phyloP scores from a whole-genome alignment of 2,888 invertebrate species.

The Incurvaria masculella region DNA sequence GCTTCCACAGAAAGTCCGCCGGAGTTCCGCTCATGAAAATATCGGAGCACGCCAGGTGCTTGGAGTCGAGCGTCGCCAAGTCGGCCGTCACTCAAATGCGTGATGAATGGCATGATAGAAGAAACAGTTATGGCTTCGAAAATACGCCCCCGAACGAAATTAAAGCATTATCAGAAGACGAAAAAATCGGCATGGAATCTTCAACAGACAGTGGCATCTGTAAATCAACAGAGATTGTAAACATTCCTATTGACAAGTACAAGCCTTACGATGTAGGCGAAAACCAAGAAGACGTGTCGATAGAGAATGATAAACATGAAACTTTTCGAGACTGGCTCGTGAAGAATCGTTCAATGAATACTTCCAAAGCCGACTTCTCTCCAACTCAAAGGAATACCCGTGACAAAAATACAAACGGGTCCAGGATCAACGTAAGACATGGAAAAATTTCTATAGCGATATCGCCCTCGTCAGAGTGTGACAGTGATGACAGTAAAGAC shows the following conservation, averaged over 20 bases:
- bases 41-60: background rate
- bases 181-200: constrained; percentile 62
- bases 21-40: background rate
- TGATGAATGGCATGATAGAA: constrained; percentile 63
- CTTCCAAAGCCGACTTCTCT: constrained; percentile 27
- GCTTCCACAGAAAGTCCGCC: background rate
- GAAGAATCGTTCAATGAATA: constrained; percentile 33
- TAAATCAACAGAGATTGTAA: constrained; percentile 65
- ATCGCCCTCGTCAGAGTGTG: constrained; percentile 21
- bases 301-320: constrained; percentile 27
- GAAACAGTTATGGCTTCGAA: constrained; percentile 75
- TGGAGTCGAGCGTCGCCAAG: background rate
- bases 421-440: constrained; percentile 34
- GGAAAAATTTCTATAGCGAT: constrained; percentile 44
- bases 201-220: constrained; percentile 77
- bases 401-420: constrained; percentile 27
- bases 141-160: constrained; percentile 34
- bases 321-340: constrained; percentile 44
- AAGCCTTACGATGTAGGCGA: constrained; percentile 10
- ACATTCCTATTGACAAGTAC: constrained; percentile 23
- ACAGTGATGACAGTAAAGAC: constrained; percentile 23
- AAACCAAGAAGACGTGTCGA: constrained; percentile 23
- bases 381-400: constrained; percentile 28
- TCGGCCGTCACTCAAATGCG: background rate
- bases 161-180: constrained; percentile 34